phyloP scores from a whole-genome alignment of 2,888 invertebrate genomes.

The Eupithecia abbreviata region DNA sequence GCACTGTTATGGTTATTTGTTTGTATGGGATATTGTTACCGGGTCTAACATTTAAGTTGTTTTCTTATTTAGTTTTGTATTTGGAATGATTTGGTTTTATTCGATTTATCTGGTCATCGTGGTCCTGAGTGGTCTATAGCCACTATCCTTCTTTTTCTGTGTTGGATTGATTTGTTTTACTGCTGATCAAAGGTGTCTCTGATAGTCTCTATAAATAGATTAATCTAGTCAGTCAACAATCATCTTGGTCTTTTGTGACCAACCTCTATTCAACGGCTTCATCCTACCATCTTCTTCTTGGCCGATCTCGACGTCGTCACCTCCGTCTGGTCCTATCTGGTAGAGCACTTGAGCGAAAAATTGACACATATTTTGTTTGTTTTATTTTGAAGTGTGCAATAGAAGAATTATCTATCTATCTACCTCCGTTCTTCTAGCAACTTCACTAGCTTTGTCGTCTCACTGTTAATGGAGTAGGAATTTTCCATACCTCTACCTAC shows the following conservation, averaged over 20 bases:
- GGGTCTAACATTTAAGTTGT: not conserved
- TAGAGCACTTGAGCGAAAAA: too few species aligned
- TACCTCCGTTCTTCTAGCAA: not conserved
- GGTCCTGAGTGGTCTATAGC: not conserved
- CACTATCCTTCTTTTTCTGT: not conserved
- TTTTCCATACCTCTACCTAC: not conserved
- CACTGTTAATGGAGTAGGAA: not conserved
- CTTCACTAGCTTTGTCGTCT: not conserved
- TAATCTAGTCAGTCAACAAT: not conserved
- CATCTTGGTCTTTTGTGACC: not conserved
- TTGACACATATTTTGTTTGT: too few species aligned
- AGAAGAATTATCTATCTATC: too few species aligned
- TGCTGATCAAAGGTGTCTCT: not conserved
- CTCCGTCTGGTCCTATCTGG: not conserved
- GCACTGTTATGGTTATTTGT: constrained; percentile 19
- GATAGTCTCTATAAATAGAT: too few species aligned
- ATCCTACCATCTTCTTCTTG: not conserved
- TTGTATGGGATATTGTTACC: constrained; percentile 9
- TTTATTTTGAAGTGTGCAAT: too few species aligned
- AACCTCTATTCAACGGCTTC: not conserved
- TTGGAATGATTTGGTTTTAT: not conserved
- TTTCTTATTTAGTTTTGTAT: not conserved
- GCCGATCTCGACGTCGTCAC: not conserved
- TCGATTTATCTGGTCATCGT: not conserved
- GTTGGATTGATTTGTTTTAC: not conserved